Evolutionary conservation across 1,140 invertebrate species (phyloP).

Genomic region (Conus betulinus): DNA sequence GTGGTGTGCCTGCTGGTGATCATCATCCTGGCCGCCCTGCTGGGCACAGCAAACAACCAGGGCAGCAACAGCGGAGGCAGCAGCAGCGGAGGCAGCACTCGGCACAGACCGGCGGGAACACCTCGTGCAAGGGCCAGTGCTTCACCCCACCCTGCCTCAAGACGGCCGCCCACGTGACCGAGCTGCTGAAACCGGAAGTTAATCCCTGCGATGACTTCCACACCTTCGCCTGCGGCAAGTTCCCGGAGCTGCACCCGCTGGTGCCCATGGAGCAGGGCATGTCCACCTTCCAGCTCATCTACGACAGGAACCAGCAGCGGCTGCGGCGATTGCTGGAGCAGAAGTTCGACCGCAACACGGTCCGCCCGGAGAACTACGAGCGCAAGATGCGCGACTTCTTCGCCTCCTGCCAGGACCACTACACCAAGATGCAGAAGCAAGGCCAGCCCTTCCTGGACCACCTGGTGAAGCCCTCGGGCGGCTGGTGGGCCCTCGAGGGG

Average conservation of each 20-base stretch:
- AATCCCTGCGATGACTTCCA: slow-evolving; percentile 79
- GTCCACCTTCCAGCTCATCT: slow-evolving; percentile 55
- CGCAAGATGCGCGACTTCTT: slow-evolving; percentile 66
- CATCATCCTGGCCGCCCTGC: slow-evolving; percentile 54
- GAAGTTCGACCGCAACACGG: slow-evolving; percentile 12
- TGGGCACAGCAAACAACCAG: slow-evolving; percentile 42
- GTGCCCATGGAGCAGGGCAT: slow-evolving; percentile 47
- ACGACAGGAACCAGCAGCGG: slow-evolving; percentile 62
- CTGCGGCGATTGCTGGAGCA: slow-evolving; percentile 53
- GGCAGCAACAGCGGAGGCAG: background rate
- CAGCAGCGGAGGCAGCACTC: background rate
- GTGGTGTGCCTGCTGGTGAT: slow-evolving; percentile 50
- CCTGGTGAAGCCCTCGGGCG: slow-evolving; percentile 55
- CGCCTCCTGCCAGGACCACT: slow-evolving; percentile 65
- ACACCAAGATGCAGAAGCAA: slow-evolving; percentile 54
- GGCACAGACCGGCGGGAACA: slow-evolving; percentile 18
- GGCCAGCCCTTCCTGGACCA: slow-evolving; percentile 60
- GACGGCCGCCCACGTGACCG: slow-evolving; percentile 52
- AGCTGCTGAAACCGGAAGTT: slow-evolving; percentile 75
- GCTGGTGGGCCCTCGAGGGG: slow-evolving; percentile 62
- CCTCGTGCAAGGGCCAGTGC: slow-evolving; percentile 48
- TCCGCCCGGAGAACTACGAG: slow-evolving; percentile 51
- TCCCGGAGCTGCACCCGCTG: slow-evolving; percentile 49
- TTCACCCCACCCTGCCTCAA: slow-evolving; percentile 57
- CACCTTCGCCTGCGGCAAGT: slow-evolving; percentile 78